Evolutionary conservation across 1,140 invertebrate genomes (phyloP).

Genomic region (Drosophila insularis): DNA sequence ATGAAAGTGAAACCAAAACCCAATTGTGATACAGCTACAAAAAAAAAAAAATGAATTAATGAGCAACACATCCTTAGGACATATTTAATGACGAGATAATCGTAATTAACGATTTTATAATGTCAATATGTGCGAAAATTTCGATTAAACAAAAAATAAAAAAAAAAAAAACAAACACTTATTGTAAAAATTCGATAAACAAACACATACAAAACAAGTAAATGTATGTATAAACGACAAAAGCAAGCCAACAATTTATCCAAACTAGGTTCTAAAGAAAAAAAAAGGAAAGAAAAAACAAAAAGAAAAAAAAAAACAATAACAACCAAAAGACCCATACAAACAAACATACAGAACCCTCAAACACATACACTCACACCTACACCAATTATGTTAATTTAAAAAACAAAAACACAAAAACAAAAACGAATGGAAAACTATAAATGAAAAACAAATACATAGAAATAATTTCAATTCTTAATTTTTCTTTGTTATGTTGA

Average conservation of each 20-base stretch:
- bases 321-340: constrained; percentile 24
- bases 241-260: constrained; percentile 60
- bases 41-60: constrained; percentile 7
- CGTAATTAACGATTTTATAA: constrained; percentile 15
- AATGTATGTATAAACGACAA: constrained; percentile 40
- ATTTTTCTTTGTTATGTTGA: constrained; percentile 58
- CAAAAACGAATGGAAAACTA: no score
- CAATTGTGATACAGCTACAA: constrained; percentile 56
- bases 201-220: not conserved
- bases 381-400: constrained; percentile 35
- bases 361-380: constrained; percentile 29
- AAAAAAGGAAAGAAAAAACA: constrained; percentile 9
- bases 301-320: constrained; percentile 1
- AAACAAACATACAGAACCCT: constrained; percentile 19
- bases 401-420: constrained; percentile 21
- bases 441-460: not conserved
- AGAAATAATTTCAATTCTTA: constrained; percentile 34
- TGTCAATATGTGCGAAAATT: constrained; percentile 56
- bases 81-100: not conserved
- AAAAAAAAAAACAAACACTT: no score
- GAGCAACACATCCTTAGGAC: constrained; percentile 22
- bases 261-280: constrained; percentile 48
- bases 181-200: constrained; percentile 37
- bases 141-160: constrained; percentile 33
- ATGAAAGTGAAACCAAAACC: constrained; percentile 54